Evolutionary conservation across 2,888 invertebrate genomes (phyloP).

Genomic region (Eledone cirrhosa): DNA sequence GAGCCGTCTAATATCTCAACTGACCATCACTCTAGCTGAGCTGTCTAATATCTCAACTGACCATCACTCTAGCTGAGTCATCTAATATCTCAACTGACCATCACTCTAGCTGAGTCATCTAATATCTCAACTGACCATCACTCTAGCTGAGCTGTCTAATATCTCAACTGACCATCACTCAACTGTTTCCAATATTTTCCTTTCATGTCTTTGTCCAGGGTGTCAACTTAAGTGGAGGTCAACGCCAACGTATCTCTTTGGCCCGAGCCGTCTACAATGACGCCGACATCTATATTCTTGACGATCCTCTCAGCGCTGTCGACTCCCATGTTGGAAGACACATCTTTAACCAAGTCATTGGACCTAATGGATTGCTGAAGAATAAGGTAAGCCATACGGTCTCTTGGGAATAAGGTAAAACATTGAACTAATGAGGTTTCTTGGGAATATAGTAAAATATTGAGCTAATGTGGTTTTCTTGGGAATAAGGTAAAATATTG

Average conservation of each 20-base stretch:
- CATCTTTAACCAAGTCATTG: slow-evolving; percentile 91
- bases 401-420: too few relatives aligned
- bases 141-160: too few relatives aligned
- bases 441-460: too few relatives aligned
- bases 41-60: too few relatives aligned
- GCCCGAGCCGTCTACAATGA: slow-evolving; percentile 57
- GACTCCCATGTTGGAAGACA: slow-evolving; percentile 97
- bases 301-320: slow-evolving; percentile 92
- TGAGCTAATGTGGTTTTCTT: too few relatives aligned
- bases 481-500: too few relatives aligned
- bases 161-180: not conserved
- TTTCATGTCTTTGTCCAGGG: slow-evolving; percentile 50
- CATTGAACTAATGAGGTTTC: too few relatives aligned
- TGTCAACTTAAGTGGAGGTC: slow-evolving; percentile 56
- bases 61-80: too few relatives aligned
- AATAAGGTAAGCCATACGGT: slow-evolving; percentile 62
- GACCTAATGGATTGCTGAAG: slow-evolving; percentile 73
- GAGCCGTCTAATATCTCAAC: too few relatives aligned
- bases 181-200: too few relatives aligned
- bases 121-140: not conserved
- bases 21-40: too few relatives aligned
- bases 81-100: too few relatives aligned
- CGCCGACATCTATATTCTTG: slow-evolving; percentile 79
- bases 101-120: not conserved
- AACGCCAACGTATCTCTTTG: slow-evolving; percentile 57